These are phyloP conservation scores for Heliconius congener DNA, from an alignment of 1,140 invertebrate species.

Conservation along the genomic window DNA sequence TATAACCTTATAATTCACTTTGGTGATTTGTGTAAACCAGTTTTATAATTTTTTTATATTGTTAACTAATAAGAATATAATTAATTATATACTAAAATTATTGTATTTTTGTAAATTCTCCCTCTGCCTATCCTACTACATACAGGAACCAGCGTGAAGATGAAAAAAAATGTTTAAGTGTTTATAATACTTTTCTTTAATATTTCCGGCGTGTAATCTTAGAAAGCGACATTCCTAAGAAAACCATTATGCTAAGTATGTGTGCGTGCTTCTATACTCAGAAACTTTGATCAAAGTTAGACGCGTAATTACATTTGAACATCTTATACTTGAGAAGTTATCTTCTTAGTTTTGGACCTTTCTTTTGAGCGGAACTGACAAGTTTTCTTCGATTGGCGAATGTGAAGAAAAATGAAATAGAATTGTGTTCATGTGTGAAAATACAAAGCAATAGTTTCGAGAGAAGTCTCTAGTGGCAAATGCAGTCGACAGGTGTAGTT, in stretches of 20 bases:
- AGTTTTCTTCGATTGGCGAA: constrained; percentile 40
- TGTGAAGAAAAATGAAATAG: constrained; percentile 54
- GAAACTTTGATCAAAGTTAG: constrained; percentile 37
- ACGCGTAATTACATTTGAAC: constrained; percentile 35
- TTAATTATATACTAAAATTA: no score
- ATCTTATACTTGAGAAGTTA: constrained; percentile 26
- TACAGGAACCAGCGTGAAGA: no score
- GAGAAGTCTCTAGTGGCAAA: constrained; percentile 54
- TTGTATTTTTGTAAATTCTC: no score
- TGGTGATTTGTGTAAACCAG: no score
- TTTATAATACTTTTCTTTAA: not conserved
- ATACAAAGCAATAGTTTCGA: constrained; percentile 59
- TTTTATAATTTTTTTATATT: no score
- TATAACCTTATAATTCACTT: no score
- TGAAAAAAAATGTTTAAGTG: no score
- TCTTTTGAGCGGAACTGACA: constrained; percentile 32
- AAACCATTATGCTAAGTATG: constrained; percentile 34
- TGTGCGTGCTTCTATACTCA: constrained; percentile 21
- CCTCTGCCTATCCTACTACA: no score
- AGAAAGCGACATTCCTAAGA: constrained; percentile 30
- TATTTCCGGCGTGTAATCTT: constrained; percentile 21
- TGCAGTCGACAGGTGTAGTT: constrained; percentile 57
- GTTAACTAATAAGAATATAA: no score
- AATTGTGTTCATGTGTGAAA: constrained; percentile 48
- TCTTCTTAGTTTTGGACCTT: constrained; percentile 32